Evolutionary conservation across 2,113 vertebrate genomes (phyloP).

Genomic region (Dendrocopos noguchii): DNA sequence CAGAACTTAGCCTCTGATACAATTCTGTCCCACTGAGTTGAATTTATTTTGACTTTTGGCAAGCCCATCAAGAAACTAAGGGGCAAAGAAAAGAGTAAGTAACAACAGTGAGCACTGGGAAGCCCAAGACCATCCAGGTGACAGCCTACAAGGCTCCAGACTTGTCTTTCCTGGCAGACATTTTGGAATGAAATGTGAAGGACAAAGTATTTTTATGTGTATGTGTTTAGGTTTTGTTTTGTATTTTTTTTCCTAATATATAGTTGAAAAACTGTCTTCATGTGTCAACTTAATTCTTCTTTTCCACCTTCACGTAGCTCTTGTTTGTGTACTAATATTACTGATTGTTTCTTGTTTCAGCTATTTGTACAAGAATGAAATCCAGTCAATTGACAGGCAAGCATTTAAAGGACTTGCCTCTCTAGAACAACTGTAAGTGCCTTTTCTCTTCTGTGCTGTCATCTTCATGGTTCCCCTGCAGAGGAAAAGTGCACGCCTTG

Average conservation of each 20-base stretch:
- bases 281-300: slow-evolving; percentile 54
- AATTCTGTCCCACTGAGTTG: background rate
- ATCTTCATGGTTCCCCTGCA: slow-evolving; percentile 55
- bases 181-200: slow-evolving; percentile 5
- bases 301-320: slow-evolving; percentile 58
- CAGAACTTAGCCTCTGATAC: background rate
- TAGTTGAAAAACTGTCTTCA: slow-evolving; percentile 62
- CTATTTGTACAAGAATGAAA: slow-evolving; percentile 99
- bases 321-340: slow-evolving; percentile 85
- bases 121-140: background rate
- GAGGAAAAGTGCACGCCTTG: slow-evolving; percentile 58
- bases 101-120: background rate
- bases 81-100: background rate
- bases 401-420: slow-evolving; percentile 99
- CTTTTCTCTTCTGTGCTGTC: slow-evolving; percentile 71
- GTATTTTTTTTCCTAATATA: slow-evolving; percentile 42
- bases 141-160: background rate
- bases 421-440: slow-evolving; percentile 99
- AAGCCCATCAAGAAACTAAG: background rate
- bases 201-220: slow-evolving; percentile 36
- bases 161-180: background rate
- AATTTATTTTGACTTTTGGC: background rate
- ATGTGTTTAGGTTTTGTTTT: slow-evolving; percentile 49
- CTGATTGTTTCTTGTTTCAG: slow-evolving; percentile 96
- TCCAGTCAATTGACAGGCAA: slow-evolving; percentile 99